Percentiles rank a stretch among this genome's conserved stretches.
These are phyloP conservation scores for Pseudolaguvia tuberculata DNA, from an alignment of 2,113 vertebrate genomes.

Conservation along the genomic window DNA sequence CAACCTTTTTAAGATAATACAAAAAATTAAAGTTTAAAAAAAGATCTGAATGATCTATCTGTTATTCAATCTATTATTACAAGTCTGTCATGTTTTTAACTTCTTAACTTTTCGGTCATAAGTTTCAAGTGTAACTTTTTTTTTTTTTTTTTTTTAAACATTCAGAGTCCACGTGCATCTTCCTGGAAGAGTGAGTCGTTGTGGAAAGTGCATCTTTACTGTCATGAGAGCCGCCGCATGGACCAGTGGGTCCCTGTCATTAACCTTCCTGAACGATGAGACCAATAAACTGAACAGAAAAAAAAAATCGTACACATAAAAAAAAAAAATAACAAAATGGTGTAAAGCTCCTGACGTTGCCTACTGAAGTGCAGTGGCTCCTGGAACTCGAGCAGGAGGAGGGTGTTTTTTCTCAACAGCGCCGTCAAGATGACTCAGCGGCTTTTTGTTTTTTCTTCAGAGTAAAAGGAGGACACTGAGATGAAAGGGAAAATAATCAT, in stretches of 20 bases:
- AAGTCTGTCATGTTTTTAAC: too few relatives aligned
- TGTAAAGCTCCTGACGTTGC: conserved; percentile 41
- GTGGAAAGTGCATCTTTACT: conserved; percentile 87
- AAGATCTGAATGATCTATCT: too few relatives aligned
- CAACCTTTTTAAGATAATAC: not conserved
- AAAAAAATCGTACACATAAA: conserved; percentile 1
- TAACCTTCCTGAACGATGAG: conserved; percentile 91
- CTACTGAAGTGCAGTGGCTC: not conserved
- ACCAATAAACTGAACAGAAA: not conserved
- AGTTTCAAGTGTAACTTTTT: not conserved
- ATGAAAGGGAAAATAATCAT: conserved; percentile 37
- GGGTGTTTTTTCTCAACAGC: conserved; percentile 48
- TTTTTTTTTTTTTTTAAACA: conserved; percentile 33
- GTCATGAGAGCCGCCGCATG: conserved; percentile 87
- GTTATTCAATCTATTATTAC: too few relatives aligned
- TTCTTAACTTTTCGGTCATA: too few relatives aligned
- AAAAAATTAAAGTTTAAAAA: too few relatives aligned
- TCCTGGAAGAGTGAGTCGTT: conserved; percentile 85
- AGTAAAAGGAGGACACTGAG: conserved; percentile 2
- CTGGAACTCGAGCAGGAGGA: conserved; percentile 48
- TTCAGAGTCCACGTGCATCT: conserved; percentile 81
- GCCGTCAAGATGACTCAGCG: conserved; percentile 39
- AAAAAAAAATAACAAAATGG: conserved; percentile 38
- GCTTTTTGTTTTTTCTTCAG: conserved; percentile 46
- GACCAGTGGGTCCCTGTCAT: conserved; percentile 96